Conservation (phyloP, 2,888 invertebrate genomes). For the Melikaiella ostensackeni region DNA sequence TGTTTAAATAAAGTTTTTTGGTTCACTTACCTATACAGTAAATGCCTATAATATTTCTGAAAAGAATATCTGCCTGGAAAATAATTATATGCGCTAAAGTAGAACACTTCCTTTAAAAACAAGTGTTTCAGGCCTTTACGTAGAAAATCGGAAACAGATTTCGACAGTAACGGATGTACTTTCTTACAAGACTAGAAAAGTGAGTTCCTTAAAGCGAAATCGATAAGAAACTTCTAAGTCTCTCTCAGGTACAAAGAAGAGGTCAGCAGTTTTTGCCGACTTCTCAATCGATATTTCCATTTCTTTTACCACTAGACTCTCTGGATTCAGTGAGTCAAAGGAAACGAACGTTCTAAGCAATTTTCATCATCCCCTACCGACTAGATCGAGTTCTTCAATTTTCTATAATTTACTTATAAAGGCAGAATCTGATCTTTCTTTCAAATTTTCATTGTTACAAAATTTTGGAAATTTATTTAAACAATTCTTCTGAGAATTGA, state of each 20-base stretch:
- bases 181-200: neutral
- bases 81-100: neutral
- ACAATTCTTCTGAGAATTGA: too few relatives aligned
- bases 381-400: neutral
- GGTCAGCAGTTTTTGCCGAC: conserved; percentile 34
- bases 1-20: too few relatives aligned
- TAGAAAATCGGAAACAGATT: conserved; percentile 27
- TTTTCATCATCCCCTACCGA: conserved; percentile 15
- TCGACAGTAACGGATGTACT: neutral
- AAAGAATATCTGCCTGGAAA: too few relatives aligned
- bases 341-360: conserved; percentile 7
- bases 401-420: conserved; percentile 3
- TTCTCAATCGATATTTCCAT: conserved; percentile 34
- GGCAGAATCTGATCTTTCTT: neutral
- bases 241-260: conserved; percentile 19
- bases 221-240: conserved; percentile 21
- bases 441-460: neutral
- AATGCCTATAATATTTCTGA: too few relatives aligned
- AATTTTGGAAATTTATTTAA: too few relatives aligned
- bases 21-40: too few relatives aligned
- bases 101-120: conserved; percentile 9
- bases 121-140: neutral
- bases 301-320: conserved; percentile 15
- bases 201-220: conserved; percentile 30
- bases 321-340: neutral